Percentiles rank a stretch among this genome's conserved stretches.
These are phyloP conservation scores for Pammene aurita DNA, from an alignment of 2,888 invertebrate species.

Conservation along the genomic window DNA sequence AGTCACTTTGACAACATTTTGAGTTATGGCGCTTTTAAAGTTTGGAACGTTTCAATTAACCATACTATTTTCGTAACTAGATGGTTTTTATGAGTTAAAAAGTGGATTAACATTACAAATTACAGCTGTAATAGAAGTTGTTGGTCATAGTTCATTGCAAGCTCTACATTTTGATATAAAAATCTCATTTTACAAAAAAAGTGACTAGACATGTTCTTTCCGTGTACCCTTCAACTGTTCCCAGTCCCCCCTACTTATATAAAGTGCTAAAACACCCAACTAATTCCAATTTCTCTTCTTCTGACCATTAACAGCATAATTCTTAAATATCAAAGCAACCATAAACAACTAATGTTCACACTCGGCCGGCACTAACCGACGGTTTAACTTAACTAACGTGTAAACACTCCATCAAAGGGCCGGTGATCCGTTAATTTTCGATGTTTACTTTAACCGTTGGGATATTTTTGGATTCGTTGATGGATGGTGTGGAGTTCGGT, in stretches of 20 bases:
- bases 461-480: constrained; percentile 16
- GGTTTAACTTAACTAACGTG: constrained; percentile 18
- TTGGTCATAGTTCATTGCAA: too few relatives aligned
- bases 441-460: constrained; percentile 14
- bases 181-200: too few relatives aligned
- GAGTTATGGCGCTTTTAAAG: too few relatives aligned
- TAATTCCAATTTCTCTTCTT: too few relatives aligned
- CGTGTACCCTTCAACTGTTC: not conserved
- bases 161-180: too few relatives aligned
- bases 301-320: constrained; percentile 15
- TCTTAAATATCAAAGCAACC: constrained; percentile 21
- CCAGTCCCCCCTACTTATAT: not conserved
- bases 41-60: too few relatives aligned
- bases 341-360: constrained; percentile 19
- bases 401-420: constrained; percentile 28
- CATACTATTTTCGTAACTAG: too few relatives aligned
- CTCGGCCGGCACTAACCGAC: constrained; percentile 7
- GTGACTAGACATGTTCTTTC: too few relatives aligned
- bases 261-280: not conserved
- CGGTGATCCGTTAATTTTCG: constrained; percentile 26
- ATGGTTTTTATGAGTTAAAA: too few relatives aligned
- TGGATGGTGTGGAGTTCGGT: constrained; percentile 6
- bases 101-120: too few relatives aligned
- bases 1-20: too few relatives aligned
- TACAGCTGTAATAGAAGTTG: too few relatives aligned